Conservation (phyloP, 2,888 invertebrate species). For the Rhamnusium bicolor region DNA sequence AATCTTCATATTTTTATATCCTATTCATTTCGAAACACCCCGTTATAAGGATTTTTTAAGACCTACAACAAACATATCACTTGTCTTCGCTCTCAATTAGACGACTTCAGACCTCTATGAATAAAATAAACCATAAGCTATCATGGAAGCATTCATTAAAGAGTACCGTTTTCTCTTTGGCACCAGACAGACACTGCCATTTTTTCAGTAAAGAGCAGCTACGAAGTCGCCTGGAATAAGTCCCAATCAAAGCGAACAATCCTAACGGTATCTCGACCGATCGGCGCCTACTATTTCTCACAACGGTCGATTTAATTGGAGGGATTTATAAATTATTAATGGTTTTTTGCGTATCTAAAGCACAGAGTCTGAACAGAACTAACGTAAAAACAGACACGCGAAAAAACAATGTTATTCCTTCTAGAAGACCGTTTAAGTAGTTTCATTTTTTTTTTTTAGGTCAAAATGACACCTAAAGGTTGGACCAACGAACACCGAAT, state of each 20-base stretch:
- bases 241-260: neutral
- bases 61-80: neutral
- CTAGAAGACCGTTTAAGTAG: too few species aligned
- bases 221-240: neutral
- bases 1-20: too few species aligned
- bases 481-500: too few species aligned
- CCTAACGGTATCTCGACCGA: neutral
- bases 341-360: too few species aligned
- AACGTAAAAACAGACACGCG: too few species aligned
- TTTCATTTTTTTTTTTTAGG: too few species aligned
- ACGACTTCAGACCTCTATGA: neutral
- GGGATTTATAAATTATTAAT: too few species aligned
- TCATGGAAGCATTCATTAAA: too few species aligned
- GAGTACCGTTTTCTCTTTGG: neutral
- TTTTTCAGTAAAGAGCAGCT: neutral
- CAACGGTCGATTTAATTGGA: neutral
- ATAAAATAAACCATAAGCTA: neutral
- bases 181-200: neutral
- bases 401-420: too few species aligned
- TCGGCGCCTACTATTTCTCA: neutral
- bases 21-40: too few species aligned
- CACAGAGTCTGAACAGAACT: too few species aligned
- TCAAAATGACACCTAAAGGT: too few species aligned
- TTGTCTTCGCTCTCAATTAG: neutral
- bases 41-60: neutral